Evolutionary conservation across 2,113 vertebrate genomes (phyloP).

Genomic region (Neotoma lepida): DNA sequence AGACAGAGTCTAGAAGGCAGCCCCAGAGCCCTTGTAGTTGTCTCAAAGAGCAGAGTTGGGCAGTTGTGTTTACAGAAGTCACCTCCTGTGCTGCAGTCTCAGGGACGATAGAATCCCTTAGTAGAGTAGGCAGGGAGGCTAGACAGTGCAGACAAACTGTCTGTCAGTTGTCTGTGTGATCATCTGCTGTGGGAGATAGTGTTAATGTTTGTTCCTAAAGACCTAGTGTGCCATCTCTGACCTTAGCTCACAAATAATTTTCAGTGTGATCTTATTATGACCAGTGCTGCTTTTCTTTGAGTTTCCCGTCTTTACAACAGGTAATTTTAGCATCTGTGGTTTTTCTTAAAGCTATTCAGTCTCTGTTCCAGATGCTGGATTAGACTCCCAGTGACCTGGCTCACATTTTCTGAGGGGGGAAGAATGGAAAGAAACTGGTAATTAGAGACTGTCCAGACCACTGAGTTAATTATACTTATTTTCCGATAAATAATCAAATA

Average conservation of each 20-base stretch:
- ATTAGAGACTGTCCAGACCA: conserved; percentile 66
- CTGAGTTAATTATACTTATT: conserved; percentile 61
- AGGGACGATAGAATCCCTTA: background rate
- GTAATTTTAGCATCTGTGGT: background rate
- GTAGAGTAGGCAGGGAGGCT: background rate
- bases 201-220: background rate
- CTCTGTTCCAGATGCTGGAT: conserved; percentile 30
- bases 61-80: background rate
- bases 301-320: background rate
- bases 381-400: conserved; percentile 36
- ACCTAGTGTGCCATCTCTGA: background rate
- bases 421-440: conserved; percentile 1
- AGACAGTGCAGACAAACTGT: background rate
- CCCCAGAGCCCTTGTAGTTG: background rate
- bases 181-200: background rate
- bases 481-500: conserved; percentile 66
- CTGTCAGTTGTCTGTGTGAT: conserved; percentile 36
- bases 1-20: conserved; percentile 39
- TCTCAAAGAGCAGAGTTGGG: background rate
- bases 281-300: conserved; percentile 40
- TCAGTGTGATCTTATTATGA: conserved; percentile 40
- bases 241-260: conserved; percentile 1
- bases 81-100: conserved; percentile 14
- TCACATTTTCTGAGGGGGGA: conserved; percentile 6
- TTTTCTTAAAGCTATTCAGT: conserved; percentile 53